phyloP scores from a whole-genome alignment of 2,888 invertebrate species.

The Autographa gamma region DNA sequence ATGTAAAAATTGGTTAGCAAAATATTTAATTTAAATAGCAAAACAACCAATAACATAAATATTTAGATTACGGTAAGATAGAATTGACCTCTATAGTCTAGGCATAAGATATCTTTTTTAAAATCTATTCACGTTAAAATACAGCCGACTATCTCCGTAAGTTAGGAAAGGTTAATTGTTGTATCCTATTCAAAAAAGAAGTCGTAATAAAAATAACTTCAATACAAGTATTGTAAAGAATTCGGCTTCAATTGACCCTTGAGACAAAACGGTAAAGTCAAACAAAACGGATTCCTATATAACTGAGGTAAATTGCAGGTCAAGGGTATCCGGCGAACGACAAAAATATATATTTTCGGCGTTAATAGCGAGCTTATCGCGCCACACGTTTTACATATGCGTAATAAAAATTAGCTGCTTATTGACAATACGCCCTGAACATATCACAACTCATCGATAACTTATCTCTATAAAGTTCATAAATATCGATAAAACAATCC shows the following conservation, averaged over 20 bases:
- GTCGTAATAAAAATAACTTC: slow-evolving; percentile 11
- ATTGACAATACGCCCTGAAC: slow-evolving; percentile 35
- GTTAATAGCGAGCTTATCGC: slow-evolving; percentile 39
- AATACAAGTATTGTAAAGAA: slow-evolving; percentile 24
- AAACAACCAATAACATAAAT: too few relatives aligned
- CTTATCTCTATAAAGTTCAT: slow-evolving; percentile 21
- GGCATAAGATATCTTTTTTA: too few relatives aligned
- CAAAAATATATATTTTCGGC: slow-evolving; percentile 22
- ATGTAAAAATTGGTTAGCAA: too few relatives aligned
- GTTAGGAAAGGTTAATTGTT: neutral
- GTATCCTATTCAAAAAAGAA: neutral
- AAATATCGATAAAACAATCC: slow-evolving; percentile 35
- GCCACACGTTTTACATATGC: slow-evolving; percentile 23
- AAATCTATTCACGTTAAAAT: too few relatives aligned
- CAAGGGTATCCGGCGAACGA: slow-evolving; percentile 17
- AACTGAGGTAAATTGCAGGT: slow-evolving; percentile 18
- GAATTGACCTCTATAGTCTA: too few relatives aligned
- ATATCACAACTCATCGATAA: slow-evolving; percentile 46
- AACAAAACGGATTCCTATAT: slow-evolving; percentile 31
- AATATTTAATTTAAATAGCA: too few relatives aligned
- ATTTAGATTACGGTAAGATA: too few relatives aligned
- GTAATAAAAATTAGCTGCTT: slow-evolving; percentile 55
- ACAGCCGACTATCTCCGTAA: neutral
- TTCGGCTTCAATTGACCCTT: slow-evolving; percentile 22
- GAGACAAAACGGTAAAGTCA: slow-evolving; percentile 16